A percentile compares a stretch with the other conserved stretches of the same genome.
phyloP scores from a whole-genome alignment of 2,797 vertebrate species.

The Nyctalus aviator region DNA sequence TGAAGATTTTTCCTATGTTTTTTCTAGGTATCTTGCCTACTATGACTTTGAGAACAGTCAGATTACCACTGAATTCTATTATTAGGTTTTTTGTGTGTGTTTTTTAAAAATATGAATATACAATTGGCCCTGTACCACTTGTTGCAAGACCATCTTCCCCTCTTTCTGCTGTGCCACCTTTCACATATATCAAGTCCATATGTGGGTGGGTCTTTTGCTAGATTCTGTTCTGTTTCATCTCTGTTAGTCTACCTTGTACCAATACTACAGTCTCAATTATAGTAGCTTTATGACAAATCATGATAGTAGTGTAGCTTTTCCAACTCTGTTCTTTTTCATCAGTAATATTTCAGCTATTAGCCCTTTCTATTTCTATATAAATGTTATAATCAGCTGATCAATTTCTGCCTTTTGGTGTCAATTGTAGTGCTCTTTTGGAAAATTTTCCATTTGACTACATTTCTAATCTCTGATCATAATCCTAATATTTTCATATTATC shows the following conservation, averaged over 20 bases:
- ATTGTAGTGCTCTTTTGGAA: not conserved
- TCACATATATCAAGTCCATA: not conserved
- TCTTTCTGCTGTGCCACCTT: not conserved
- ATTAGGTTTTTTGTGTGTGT: not conserved
- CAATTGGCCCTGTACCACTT: not conserved
- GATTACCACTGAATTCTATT: not conserved
- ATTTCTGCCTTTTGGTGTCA: not conserved
- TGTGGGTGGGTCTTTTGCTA: not conserved
- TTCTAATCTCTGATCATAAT: not conserved
- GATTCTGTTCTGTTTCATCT: not conserved
- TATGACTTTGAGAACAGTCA: not conserved
- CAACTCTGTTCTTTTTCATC: not conserved
- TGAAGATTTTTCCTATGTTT: not conserved
- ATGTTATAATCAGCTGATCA: not conserved
- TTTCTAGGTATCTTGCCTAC: not conserved
- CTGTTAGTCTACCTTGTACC: not conserved
- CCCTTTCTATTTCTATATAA: not conserved
- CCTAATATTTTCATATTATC: not conserved
- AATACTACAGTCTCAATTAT: not conserved
- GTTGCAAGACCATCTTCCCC: not conserved
- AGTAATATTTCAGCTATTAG: not conserved
- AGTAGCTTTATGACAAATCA: not conserved
- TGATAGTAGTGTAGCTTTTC: not conserved
- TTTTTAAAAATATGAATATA: not conserved
- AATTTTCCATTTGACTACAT: not conserved